phyloP scores from a whole-genome alignment of 2,797 vertebrate species.

The Zalophus californianus region DNA sequence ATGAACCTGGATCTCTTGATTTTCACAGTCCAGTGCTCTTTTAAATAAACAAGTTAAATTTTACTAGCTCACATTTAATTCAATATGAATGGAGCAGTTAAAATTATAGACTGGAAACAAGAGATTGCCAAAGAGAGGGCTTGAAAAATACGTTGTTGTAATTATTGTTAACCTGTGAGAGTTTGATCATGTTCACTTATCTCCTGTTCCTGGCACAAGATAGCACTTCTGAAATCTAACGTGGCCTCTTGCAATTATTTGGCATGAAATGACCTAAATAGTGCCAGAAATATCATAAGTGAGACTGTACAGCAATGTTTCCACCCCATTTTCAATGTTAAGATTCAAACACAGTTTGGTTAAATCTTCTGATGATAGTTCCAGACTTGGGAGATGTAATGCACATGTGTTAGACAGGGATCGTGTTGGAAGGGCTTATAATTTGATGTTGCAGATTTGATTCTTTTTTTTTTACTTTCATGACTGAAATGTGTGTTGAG shows the following conservation, averaged over 20 bases:
- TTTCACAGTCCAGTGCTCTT: slow-evolving; percentile 21
- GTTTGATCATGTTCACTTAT: slow-evolving; percentile 42
- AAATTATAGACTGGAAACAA: slow-evolving; percentile 40
- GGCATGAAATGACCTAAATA: slow-evolving; percentile 21
- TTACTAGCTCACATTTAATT: slow-evolving; percentile 54
- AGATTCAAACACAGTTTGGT: slow-evolving; percentile 16
- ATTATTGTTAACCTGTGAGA: slow-evolving; percentile 9
- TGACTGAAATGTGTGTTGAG: not conserved
- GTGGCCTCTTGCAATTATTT: slow-evolving; percentile 46
- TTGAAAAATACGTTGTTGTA: slow-evolving; percentile 19
- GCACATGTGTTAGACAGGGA: not conserved
- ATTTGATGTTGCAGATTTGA: not conserved
- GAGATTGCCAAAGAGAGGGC: slow-evolving; percentile 13
- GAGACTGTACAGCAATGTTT: slow-evolving; percentile 52
- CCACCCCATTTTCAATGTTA: not conserved
- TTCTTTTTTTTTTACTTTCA: not conserved
- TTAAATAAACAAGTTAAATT: slow-evolving; percentile 46
- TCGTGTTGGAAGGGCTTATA: not conserved
- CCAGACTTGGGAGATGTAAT: not conserved
- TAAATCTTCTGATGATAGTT: not conserved
- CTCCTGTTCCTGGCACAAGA: slow-evolving; percentile 49
- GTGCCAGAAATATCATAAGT: slow-evolving; percentile 57
- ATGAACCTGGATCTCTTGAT: not conserved
- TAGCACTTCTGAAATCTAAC: slow-evolving; percentile 44
- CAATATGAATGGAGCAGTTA: not conserved